These are phyloP conservation scores for Mimachlamys varia DNA, from an alignment of 2,888 invertebrate genomes.

Conservation along the genomic window DNA sequence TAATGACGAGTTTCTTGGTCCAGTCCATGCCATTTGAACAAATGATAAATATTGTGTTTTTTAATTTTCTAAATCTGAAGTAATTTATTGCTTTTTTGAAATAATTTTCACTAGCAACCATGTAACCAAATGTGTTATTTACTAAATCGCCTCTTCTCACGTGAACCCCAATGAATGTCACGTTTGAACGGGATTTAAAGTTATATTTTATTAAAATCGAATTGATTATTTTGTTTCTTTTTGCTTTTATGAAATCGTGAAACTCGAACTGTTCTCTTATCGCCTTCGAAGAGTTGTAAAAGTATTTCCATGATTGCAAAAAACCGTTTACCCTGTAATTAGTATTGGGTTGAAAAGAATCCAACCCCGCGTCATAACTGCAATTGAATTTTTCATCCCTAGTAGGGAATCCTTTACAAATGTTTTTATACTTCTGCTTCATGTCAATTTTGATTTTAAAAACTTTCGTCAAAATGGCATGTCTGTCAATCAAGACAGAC, in stretches of 20 bases:
- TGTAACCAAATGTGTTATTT: conserved; percentile 52
- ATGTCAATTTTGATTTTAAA: conserved; percentile 48
- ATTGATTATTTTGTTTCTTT: conserved; percentile 46
- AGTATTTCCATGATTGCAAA: conserved; percentile 62
- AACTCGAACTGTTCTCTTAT: conserved; percentile 57
- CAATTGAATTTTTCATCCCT: conserved; percentile 48
- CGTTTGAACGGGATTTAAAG: conserved; percentile 38
- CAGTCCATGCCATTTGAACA: conserved; percentile 60
- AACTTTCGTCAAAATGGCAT: conserved; percentile 40
- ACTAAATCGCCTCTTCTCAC: conserved; percentile 61
- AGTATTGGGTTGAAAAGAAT: conserved; percentile 41
- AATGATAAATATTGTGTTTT: conserved; percentile 58
- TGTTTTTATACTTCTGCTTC: conserved; percentile 40
- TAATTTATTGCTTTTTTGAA: conserved; percentile 57
- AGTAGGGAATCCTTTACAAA: conserved; percentile 47
- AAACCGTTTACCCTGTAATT: conserved; percentile 48
- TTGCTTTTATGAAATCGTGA: conserved; percentile 37
- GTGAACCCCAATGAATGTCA: conserved; percentile 60
- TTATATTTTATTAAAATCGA: conserved; percentile 42
- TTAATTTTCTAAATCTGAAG: conserved; percentile 49
- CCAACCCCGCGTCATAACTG: conserved; percentile 52
- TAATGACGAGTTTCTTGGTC: conserved; percentile 52
- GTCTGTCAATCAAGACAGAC: conserved; percentile 48
- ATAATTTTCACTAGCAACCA: conserved; percentile 57
- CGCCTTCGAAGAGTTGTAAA: conserved; percentile 45